A percentile compares a stretch with the other conserved stretches of the same genome.
These are phyloP conservation scores for Crepidodera aurea DNA, from an alignment of 2,888 invertebrate species.

Conservation along the genomic window DNA sequence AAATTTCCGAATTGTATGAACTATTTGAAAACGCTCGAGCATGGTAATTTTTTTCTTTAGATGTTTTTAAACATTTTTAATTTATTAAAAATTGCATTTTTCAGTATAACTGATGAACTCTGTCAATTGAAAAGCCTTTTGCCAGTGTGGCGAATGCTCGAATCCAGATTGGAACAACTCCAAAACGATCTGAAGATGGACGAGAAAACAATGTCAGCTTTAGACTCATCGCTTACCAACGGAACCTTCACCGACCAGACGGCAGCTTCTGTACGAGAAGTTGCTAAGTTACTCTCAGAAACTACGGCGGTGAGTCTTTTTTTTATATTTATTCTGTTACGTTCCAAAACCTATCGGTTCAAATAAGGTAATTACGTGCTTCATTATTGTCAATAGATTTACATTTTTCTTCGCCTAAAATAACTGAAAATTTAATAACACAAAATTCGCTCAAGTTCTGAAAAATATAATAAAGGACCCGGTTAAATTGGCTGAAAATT, in stretches of 20 bases:
- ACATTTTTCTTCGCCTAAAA: no score
- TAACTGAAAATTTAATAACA: no score
- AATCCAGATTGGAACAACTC: constrained; percentile 77
- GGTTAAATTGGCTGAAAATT: no score
- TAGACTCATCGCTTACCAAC: constrained; percentile 62
- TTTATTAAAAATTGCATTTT: constrained; percentile 45
- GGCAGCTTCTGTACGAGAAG: constrained; percentile 66
- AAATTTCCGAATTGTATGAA: constrained; percentile 72
- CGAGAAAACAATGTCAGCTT: constrained; percentile 66
- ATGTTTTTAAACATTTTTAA: constrained; percentile 48
- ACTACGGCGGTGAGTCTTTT: constrained; percentile 56
- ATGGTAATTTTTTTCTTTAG: no score
- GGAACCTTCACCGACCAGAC: constrained; percentile 62
- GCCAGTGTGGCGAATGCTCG: constrained; percentile 79
- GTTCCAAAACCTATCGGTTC: no score
- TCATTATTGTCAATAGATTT: no score
- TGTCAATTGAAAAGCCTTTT: constrained; percentile 76
- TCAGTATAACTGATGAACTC: constrained; percentile 76
- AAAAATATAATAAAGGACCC: no score
- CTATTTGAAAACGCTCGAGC: constrained; percentile 76
- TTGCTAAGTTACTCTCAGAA: constrained; percentile 68
- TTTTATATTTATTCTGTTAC: no score
- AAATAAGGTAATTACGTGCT: no score
- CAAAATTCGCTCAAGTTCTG: no score
- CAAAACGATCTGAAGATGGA: constrained; percentile 80